phyloP scores from a whole-genome alignment of 2,888 invertebrate genomes.

The Noctua comes region DNA sequence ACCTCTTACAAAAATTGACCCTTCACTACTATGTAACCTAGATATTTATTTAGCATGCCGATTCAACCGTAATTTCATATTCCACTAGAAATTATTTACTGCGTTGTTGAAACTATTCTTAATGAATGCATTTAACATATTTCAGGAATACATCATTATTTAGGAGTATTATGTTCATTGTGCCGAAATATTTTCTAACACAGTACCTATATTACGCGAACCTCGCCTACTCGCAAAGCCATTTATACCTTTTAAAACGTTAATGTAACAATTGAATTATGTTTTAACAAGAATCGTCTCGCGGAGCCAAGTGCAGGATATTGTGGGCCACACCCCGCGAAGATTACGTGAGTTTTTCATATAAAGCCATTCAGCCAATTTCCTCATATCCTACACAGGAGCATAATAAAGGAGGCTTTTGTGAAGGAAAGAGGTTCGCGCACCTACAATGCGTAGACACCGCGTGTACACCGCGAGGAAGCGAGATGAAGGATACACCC shows the following conservation, averaged over 20 bases:
- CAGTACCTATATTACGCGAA: background rate
- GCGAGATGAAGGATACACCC: slow-evolving; percentile 81
- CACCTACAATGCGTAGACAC: slow-evolving; percentile 86
- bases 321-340: slow-evolving; percentile 84
- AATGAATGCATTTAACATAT: background rate
- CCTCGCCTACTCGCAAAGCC: background rate
- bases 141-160: background rate
- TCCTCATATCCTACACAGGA: slow-evolving; percentile 88
- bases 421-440: slow-evolving; percentile 87
- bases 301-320: slow-evolving; percentile 84
- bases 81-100: background rate
- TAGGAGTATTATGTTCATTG: background rate
- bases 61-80: slow-evolving; percentile 2
- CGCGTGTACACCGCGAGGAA: slow-evolving; percentile 77
- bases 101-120: slow-evolving; percentile 8
- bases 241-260: slow-evolving; percentile 24
- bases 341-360: slow-evolving; percentile 89
- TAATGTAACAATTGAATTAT: slow-evolving; percentile 79
- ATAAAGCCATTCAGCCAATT: slow-evolving; percentile 90
- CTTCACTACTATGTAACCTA: no score
- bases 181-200: background rate
- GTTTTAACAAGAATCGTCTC: slow-evolving; percentile 75
- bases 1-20: no score
- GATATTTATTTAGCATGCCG: background rate
- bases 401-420: slow-evolving; percentile 89